Evolutionary conservation across 37 sponge, comb jelly and placozoan genomes (phyloP).

Genomic region (Ephydatia muelleri): DNA sequence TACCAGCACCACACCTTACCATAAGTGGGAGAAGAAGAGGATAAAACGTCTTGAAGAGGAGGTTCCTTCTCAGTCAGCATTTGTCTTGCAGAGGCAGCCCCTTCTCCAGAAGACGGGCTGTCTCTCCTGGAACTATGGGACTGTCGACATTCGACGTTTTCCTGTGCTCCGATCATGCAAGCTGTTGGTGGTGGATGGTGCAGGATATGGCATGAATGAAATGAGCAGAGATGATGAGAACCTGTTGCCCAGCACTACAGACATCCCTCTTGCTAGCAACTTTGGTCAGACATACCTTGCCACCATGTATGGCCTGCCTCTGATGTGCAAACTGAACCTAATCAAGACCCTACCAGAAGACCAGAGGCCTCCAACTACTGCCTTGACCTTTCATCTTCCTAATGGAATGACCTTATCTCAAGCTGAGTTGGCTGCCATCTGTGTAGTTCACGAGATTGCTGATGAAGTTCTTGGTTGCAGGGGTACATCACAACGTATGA

Average conservation of each 20-base stretch:
- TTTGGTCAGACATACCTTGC: constrained; percentile 65
- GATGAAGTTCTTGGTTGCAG: constrained; percentile 64
- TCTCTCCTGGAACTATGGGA: constrained; percentile 57
- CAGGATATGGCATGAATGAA: constrained; percentile 22
- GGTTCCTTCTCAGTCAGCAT: constrained; percentile 29
- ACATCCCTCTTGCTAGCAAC: constrained; percentile 78
- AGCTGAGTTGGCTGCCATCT: constrained; percentile 49
- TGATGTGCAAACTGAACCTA: constrained; percentile 39
- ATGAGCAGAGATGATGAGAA: constrained; percentile 69
- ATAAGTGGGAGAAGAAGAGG: constrained; percentile 58
- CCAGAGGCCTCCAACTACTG: not conserved
- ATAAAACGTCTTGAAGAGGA: constrained; percentile 60
- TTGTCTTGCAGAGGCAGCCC: constrained; percentile 14
- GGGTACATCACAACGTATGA: constrained; percentile 44
- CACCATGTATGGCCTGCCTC: constrained; percentile 56
- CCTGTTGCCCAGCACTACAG: constrained; percentile 35
- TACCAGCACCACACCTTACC: constrained; percentile 23
- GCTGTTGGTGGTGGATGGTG: constrained; percentile 57
- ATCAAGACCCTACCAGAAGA: constrained; percentile 30
- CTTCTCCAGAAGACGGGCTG: constrained; percentile 24
- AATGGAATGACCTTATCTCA: constrained; percentile 17
- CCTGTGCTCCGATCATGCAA: constrained; percentile 70
- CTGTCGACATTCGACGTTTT: constrained; percentile 62
- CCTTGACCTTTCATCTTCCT: constrained; percentile 36
- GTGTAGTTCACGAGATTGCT: constrained; percentile 47